Evolutionary conservation across 2,113 vertebrate genomes (phyloP), one percentile per base, ranked within the genome.

Genomic region (Pomatorhinus ruficollis): DNA sequence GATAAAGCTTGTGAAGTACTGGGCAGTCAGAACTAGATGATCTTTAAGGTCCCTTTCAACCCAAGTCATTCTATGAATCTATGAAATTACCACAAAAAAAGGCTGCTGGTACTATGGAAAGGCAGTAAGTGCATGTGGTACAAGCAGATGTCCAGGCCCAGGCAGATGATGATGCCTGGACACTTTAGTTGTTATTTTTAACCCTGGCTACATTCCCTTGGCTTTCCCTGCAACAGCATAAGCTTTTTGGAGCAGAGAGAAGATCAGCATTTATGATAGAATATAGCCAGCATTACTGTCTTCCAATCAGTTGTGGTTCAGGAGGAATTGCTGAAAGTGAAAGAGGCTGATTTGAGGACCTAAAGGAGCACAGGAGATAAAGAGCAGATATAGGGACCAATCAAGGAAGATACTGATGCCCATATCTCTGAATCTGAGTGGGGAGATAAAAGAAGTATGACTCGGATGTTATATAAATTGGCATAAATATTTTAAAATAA

Each of bases 191-290:
- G 25, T 82, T 54, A 76, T 92, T 89, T 89, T 82, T 92, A 84
- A 68, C 39, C 27, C 25, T 94, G 83, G 40, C 69, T 91, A 11
- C 18, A 2, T 92, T 92, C 61, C 44, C 13, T 76, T 20, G 28
- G 57, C 83, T 76, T 63, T 44, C 6, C 23, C 3, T 7, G 1
- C 19, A 68, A 76, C n/a, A 69, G n/a, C 37, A 72, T 44, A 65
- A 87, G 74, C 31, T 93, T 91, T 95, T 75, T 91, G 89, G 77
- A 95, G 89, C 96, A 95, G 93, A 96, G 96, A 15, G 49, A 49
- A 87, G 76, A 57, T 71, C 81, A 63, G 60, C 47, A 33, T 92
- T 52, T 78, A 87, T 56, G 40, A 40, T 65, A 75, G 83, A 75
- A 68, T 21, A 20, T 44, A 87, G 83, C 69, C 80, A 87, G 49